Percentiles rank a stretch among this genome's conserved stretches.
Evolutionary conservation across 2,797 vertebrate genomes (phyloP).

Genomic region (Pogonophryne albipinna): DNA sequence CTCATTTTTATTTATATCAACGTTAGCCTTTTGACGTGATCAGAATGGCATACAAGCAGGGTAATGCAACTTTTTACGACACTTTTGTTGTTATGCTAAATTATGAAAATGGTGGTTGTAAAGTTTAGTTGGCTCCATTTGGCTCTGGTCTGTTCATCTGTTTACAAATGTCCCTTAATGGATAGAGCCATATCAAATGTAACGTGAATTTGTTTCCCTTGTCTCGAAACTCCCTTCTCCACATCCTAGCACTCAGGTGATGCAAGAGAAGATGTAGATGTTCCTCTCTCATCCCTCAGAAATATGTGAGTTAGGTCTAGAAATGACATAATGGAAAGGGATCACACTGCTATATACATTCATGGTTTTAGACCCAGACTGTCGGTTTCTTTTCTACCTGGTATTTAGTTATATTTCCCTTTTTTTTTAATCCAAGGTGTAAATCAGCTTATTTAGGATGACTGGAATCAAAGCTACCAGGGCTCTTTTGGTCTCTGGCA

Average conservation of each 20-base stretch:
- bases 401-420: slow-evolving; percentile 4
- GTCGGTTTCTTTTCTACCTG: background rate
- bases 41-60: slow-evolving; percentile 4
- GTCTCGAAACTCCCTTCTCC: background rate
- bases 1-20: background rate
- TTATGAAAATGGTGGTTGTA: background rate
- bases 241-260: slow-evolving; percentile 14
- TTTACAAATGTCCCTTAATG: background rate
- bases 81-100: background rate
- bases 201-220: background rate
- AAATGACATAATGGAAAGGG: background rate
- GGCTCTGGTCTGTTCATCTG: slow-evolving; percentile 1
- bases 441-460: slow-evolving; percentile 8
- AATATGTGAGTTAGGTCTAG: slow-evolving; percentile 8
- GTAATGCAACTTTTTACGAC: background rate
- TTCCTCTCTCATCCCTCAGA: slow-evolving; percentile 12
- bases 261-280: slow-evolving; percentile 22
- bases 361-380: background rate
- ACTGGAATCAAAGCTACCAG: background rate
- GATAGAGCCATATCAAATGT: slow-evolving; percentile 10
- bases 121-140: background rate
- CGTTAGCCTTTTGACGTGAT: slow-evolving; percentile 3
- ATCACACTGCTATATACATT: background rate
- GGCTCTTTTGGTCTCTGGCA: background rate
- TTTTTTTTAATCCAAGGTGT: background rate